Base-by-base conservation (phyloP, 2,113 vertebrate genomes). In the Phaetusa simplex region DNA sequence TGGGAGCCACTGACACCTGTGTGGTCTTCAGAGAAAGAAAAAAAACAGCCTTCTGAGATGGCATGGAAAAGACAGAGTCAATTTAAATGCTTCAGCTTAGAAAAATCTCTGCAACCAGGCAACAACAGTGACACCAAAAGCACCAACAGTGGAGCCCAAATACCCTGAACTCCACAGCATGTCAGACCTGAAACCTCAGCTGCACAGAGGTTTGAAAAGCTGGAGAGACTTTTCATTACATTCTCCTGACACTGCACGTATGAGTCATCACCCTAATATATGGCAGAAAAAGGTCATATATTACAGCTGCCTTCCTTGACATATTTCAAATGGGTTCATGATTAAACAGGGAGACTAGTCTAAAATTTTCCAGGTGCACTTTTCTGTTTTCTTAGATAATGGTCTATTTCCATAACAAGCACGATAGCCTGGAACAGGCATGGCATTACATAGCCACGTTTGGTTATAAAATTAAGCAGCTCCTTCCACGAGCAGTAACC, bases 301-400 rank as follows among this genome's bases (percentile, higher is more conserved):
- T 93, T 89, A 93, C 95, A 95, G 93, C 95, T 94, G 95, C 85
- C 91, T 93, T 90, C 82, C 82, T 20, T 91, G 86, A 91, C 65
- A 34, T 71, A 84, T 52, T 93, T 89, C 8, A 97, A 84, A 86
- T 22, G 58, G 85, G 49, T 23, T 94, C 91, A 76, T 76, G 89
- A 94, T 93, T 97, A 93, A 93, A 93, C 36, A 82, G 56, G 73
- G 85, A 97, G 87, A 58, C 94, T 47, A 69, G 77, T 61, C 93
- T 94, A 76, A 94, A 96, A 95, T 91, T 94, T 97, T 96, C 95
- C 97, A 97, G 96, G 96, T 97, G 90, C 94, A 82, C 90, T 93
- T 76, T 43, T 52, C 78, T 87, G 17, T 82, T 95, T 96, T 96
- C 91, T 95, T 62, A 96, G 95, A 90, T 97, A 97, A 83, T 6